These are phyloP conservation scores for Caenorhabditis panamensis DNA, from an alignment of 2,888 invertebrate genomes.

Conservation along the genomic window DNA sequence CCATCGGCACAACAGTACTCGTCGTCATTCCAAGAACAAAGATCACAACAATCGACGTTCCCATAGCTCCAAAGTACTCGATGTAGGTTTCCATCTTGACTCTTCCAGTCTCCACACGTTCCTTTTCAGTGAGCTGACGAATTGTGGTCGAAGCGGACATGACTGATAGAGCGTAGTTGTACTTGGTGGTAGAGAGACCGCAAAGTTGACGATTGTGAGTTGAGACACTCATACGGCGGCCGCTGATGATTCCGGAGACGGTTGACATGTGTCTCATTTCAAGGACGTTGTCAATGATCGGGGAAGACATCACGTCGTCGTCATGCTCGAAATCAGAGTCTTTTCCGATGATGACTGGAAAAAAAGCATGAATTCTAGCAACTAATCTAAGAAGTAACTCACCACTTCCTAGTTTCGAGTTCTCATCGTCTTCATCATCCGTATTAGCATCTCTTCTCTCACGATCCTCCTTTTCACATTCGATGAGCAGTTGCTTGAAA, in stretches of 20 bases:
- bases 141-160: conserved; percentile 42
- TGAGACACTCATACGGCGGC: conserved; percentile 61
- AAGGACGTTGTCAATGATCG: conserved; percentile 72
- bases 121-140: conserved; percentile 74
- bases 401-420: conserved; percentile 67
- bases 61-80: conserved; percentile 79
- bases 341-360: conserved; percentile 41
- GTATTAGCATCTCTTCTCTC: conserved; percentile 57
- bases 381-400: too few species aligned
- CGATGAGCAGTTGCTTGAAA: conserved; percentile 74
- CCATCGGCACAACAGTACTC: conserved; percentile 77
- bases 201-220: conserved; percentile 63
- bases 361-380: too few species aligned
- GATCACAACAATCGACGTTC: conserved; percentile 67
- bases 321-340: conserved; percentile 76
- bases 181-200: conserved; percentile 63
- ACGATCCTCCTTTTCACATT: conserved; percentile 74
- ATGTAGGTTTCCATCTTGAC: conserved; percentile 77
- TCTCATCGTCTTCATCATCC: conserved; percentile 65
- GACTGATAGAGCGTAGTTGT: conserved; percentile 39
- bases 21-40: conserved; percentile 77
- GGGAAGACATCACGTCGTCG: conserved; percentile 67
- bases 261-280: conserved; percentile 79
- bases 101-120: conserved; percentile 79
- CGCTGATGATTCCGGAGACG: conserved; percentile 77